These are phyloP conservation scores for Panagrolaimus sp. DNA, from an alignment of 1,140 invertebrate genomes.

Conservation along the genomic window DNA sequence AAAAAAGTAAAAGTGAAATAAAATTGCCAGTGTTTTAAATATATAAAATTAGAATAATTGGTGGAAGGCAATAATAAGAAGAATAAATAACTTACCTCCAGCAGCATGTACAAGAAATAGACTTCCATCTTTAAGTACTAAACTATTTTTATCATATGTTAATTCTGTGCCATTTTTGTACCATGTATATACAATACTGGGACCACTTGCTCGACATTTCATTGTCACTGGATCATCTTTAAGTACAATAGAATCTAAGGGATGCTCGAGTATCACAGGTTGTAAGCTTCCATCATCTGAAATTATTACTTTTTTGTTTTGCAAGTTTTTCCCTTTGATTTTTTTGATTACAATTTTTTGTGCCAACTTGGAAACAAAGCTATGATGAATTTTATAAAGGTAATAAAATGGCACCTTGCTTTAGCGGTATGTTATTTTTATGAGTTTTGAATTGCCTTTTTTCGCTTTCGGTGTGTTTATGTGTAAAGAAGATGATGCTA, in stretches of 20 bases:
- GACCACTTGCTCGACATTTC: conserved; percentile 6
- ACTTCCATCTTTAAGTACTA: conserved; percentile 11
- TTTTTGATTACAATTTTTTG: neutral
- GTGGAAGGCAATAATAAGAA: neutral
- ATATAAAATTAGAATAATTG: no score
- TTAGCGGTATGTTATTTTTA: neutral
- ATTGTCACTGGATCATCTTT: conserved; percentile 16
- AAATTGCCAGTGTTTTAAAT: no score
- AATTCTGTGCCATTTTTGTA: conserved; percentile 12
- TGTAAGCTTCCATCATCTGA: conserved; percentile 7
- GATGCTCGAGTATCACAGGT: conserved; percentile 13
- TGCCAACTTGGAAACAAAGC: neutral
- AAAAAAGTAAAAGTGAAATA: no score
- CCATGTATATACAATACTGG: neutral
- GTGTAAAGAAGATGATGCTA: no score
- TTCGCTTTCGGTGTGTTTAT: no score
- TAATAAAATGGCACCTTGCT: conserved; percentile 9
- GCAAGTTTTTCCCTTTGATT: neutral
- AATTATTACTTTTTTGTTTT: neutral
- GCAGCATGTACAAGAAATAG: conserved; percentile 13
- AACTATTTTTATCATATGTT: conserved; percentile 9
- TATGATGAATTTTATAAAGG: no score
- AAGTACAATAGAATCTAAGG: conserved; percentile 7
- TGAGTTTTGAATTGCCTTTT: no score
- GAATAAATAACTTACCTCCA: conserved; percentile 9